phyloP scores from a whole-genome alignment of 2,888 invertebrate genomes.

The Spisula solida region DNA sequence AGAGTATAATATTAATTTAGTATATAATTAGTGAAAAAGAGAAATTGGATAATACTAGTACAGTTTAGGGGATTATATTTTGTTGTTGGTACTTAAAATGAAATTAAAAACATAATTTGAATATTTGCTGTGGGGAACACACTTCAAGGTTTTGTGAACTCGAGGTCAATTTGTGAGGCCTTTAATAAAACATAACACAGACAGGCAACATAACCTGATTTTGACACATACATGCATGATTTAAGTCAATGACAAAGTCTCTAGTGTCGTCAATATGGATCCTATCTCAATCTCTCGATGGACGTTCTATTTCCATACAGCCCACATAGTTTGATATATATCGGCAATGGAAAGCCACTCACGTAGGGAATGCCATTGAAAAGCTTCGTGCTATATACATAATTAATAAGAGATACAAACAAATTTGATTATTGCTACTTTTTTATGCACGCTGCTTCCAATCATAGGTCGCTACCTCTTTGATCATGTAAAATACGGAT shows the following conservation, averaged over 20 bases:
- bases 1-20: too few species aligned
- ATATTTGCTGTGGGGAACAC: neutral
- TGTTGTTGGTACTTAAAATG: too few species aligned
- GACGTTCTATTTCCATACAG: neutral
- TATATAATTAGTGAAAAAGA: too few species aligned
- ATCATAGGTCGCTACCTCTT: conserved; percentile 49
- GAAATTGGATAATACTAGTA: too few species aligned
- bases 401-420: conserved; percentile 57
- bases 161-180: neutral
- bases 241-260: neutral
- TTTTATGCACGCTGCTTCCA: conserved; percentile 50
- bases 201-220: neutral
- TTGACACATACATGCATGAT: neutral
- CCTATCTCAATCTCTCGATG: neutral
- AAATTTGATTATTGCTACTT: conserved; percentile 51
- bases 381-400: conserved; percentile 44
- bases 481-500: conserved; percentile 67
- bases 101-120: too few species aligned
- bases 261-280: neutral
- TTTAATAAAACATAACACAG: neutral
- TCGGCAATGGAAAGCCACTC: conserved; percentile 24
- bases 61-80: too few species aligned
- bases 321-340: conserved; percentile 33
- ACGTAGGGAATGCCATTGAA: conserved; percentile 30
- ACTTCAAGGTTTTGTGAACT: neutral